Conservation (phyloP, 2,113 vertebrate genomes). For the Pogona vitticeps region DNA sequence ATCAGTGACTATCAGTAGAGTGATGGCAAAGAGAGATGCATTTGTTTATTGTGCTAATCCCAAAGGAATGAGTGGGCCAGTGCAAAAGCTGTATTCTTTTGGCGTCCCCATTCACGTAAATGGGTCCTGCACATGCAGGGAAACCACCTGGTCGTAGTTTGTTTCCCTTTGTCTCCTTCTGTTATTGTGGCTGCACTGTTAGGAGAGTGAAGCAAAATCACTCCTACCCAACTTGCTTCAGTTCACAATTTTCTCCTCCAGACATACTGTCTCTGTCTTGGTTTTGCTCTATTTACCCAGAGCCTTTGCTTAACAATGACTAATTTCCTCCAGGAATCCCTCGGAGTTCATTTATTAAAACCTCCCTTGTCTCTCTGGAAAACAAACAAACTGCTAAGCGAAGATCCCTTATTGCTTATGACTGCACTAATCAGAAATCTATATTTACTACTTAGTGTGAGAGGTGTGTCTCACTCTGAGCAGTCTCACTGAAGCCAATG, state of each 20-base stretch:
- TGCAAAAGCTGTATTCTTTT: neutral
- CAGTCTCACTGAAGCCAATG: neutral
- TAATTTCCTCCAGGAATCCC: constrained; percentile 76
- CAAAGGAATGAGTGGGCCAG: neutral
- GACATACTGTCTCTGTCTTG: constrained; percentile 73
- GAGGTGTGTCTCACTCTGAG: too few relatives aligned
- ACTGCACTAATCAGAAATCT: constrained; percentile 60
- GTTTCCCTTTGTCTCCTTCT: constrained; percentile 24
- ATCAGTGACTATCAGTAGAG: too few relatives aligned
- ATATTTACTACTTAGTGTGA: constrained; percentile 16
- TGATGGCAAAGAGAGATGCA: neutral
- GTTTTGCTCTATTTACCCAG: constrained; percentile 75
- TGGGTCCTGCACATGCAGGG: neutral
- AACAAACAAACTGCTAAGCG: constrained; percentile 63
- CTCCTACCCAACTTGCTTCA: constrained; percentile 61
- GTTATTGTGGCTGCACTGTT: constrained; percentile 48
- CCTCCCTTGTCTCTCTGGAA: constrained; percentile 71
- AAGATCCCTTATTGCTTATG: constrained; percentile 68
- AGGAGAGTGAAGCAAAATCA: constrained; percentile 48
- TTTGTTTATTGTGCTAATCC: neutral
- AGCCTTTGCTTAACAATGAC: constrained; percentile 75
- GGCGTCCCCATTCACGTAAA: neutral
- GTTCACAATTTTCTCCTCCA: constrained; percentile 74
- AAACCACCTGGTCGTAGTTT: neutral
- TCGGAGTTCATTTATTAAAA: constrained; percentile 70